Evolutionary conservation across 2,113 vertebrate species (phyloP), one percentile per base, ranked within the genome.

Genomic region (Tautogolabrus adspersus): DNA sequence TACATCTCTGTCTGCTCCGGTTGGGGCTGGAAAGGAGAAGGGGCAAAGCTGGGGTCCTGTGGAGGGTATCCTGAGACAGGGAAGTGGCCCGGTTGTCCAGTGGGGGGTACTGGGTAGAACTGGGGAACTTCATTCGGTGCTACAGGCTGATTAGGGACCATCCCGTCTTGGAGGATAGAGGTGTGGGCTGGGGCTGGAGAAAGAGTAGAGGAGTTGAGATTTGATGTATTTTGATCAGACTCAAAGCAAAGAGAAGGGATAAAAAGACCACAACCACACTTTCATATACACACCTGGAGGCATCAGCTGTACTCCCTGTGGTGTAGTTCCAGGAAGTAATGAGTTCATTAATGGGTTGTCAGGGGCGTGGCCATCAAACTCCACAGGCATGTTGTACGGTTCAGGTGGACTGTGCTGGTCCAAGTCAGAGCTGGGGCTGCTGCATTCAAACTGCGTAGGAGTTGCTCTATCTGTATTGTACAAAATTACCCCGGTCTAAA

Each of bases 401-500:
- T 97, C 96, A 30, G 75, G 64, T 11, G 92, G 95, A 67, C 92
- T 95, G 6, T 51, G 34, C 11, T 89, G 95, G 23, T 97, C 97
- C 22, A 92, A 59, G 10, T 99, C 97, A 1, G 96, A 97, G 92
- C 95, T 95, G 0, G 96, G 96, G 0, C 96, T 96, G 81, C 94
- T 95, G 82, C 94, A 96, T 0, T 83, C 86, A 1, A 94, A 96
- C 6, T 93, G 96, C 42, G 89, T 92, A 0, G 96, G 95, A 1
- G 95, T 96, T 37, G 89, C 88, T 82, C 94, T 91, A 11, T 94
- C 95, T 15, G 89, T 86, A 38, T 26, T 94, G 55, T 94, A 96
- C 9, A 85, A 82, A 34, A 95, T 88, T 2, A 85, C 52, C 19
- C 97, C 98, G 0, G 96, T 97, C 98, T 99, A 76, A 11, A 64